Evolutionary conservation across 1,140 invertebrate species (phyloP).

Genomic region (Macrocentrus cingulum): DNA sequence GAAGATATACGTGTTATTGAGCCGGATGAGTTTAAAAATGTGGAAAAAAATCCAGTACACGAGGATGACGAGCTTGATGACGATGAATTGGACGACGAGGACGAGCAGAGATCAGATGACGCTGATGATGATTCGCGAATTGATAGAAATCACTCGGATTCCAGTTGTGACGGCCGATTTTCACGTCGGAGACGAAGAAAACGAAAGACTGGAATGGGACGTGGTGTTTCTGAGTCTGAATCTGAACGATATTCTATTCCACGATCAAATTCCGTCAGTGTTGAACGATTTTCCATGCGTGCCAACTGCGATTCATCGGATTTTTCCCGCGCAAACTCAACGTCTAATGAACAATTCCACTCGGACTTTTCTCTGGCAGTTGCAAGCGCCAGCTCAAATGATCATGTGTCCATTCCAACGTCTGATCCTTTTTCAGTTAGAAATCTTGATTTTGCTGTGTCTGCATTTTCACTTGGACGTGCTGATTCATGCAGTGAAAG

Average conservation of each 20-base stretch:
- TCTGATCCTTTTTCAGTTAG: conserved; percentile 54
- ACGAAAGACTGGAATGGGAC: conserved; percentile 15
- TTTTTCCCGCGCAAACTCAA: conserved; percentile 54
- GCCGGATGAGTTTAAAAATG: neutral
- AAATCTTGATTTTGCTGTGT: conserved; percentile 52
- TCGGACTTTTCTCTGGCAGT: conserved; percentile 57
- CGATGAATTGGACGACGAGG: conserved; percentile 12
- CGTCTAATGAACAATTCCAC: conserved; percentile 55
- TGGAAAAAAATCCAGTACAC: conserved; percentile 22
- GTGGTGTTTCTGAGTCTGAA: conserved; percentile 39
- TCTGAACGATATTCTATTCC: conserved; percentile 54
- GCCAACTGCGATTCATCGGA: conserved; percentile 56
- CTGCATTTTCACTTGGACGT: conserved; percentile 39
- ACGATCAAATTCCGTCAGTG: conserved; percentile 51
- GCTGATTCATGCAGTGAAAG: conserved; percentile 47
- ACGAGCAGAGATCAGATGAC: conserved; percentile 50
- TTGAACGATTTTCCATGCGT: conserved; percentile 54
- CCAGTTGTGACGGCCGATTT: conserved; percentile 52
- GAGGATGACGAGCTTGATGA: conserved; percentile 13
- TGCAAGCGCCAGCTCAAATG: conserved; percentile 53
- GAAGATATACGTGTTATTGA: conserved; percentile 13
- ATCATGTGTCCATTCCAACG: conserved; percentile 51
- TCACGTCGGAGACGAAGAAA: conserved; percentile 42
- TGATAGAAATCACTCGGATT: conserved; percentile 36
- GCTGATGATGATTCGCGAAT: conserved; percentile 23